Percentiles rank a stretch among this genome's conserved stretches.
Conservation (phyloP, 2,113 vertebrate genomes). For the Urocitellus parryii region DNA sequence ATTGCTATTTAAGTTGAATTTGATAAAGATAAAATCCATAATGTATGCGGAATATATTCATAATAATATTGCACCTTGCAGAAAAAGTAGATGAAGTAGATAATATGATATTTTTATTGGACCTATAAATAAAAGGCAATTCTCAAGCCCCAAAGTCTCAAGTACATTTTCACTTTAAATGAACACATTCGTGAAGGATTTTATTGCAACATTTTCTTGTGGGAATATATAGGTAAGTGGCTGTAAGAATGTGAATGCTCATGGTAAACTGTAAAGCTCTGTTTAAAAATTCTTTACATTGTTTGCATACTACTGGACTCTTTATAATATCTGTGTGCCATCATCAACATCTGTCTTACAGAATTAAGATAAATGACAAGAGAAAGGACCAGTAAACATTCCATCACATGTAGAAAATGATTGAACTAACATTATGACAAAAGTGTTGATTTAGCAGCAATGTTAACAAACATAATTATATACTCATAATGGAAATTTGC, state of each 20-base stretch:
- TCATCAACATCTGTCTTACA: constrained; percentile 44
- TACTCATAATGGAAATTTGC: constrained; percentile 23
- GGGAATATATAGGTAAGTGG: constrained; percentile 76
- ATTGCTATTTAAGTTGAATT: constrained; percentile 79
- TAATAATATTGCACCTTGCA: constrained; percentile 79
- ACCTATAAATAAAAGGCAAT: constrained; percentile 81
- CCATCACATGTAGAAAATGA: background rate
- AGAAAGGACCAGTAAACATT: constrained; percentile 29
- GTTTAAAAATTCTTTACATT: constrained; percentile 63
- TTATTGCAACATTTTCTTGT: constrained; percentile 76
- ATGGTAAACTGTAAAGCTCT: constrained; percentile 63
- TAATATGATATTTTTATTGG: constrained; percentile 82
- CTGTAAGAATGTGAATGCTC: constrained; percentile 30
- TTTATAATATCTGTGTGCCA: background rate
- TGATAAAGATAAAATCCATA: constrained; percentile 80
- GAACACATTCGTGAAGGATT: constrained; percentile 74
- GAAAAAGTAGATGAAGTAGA: constrained; percentile 82
- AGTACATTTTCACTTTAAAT: constrained; percentile 79
- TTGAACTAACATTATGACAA: constrained; percentile 24
- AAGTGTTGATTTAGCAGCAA: constrained; percentile 46
- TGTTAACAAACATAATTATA: constrained; percentile 60
- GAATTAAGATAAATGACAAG: constrained; percentile 48
- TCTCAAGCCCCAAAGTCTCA: constrained; percentile 78
- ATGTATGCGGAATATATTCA: constrained; percentile 73
- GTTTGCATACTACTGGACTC: background rate